phyloP scores from a whole-genome alignment of 2,113 vertebrate genomes.

The Sakesphorus luctuosus region DNA sequence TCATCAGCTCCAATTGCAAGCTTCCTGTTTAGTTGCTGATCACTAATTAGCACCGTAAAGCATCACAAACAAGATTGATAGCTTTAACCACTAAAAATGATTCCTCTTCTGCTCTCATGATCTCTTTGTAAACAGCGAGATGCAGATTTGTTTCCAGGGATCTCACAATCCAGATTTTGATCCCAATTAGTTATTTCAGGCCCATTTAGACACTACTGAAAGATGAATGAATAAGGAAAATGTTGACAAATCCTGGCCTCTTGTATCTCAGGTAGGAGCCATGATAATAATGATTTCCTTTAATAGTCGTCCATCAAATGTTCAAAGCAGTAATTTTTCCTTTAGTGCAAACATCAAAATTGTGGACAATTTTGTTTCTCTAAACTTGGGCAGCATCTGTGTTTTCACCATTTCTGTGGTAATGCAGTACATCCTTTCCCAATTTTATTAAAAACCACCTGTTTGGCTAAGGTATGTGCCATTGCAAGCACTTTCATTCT shows the following conservation, averaged over 20 bases:
- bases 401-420: constrained; percentile 69
- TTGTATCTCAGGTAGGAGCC: constrained; percentile 32
- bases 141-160: constrained; percentile 47
- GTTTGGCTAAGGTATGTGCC: constrained; percentile 46
- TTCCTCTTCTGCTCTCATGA: not conserved
- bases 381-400: constrained; percentile 62
- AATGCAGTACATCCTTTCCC: constrained; percentile 51
- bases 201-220: constrained; percentile 41
- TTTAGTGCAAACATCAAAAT: constrained; percentile 68
- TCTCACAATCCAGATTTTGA: constrained; percentile 33
- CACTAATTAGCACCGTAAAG: not conserved
- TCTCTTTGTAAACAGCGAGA: constrained; percentile 21
- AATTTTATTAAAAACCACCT: constrained; percentile 67
- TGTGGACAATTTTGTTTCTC: constrained; percentile 59
- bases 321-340: constrained; percentile 47
- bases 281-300: constrained; percentile 47
- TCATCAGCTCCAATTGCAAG: constrained; percentile 5
- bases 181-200: constrained; percentile 6
- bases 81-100: constrained; percentile 23
- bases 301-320: constrained; percentile 60
- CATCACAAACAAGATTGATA: constrained; percentile 22
- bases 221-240: constrained; percentile 66
- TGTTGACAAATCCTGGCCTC: constrained; percentile 61
- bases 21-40: not conserved
- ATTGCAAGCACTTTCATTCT: constrained; percentile 21